phyloP scores from a whole-genome alignment of 1,140 invertebrate species.

The Ditylenchus dipsaci region DNA sequence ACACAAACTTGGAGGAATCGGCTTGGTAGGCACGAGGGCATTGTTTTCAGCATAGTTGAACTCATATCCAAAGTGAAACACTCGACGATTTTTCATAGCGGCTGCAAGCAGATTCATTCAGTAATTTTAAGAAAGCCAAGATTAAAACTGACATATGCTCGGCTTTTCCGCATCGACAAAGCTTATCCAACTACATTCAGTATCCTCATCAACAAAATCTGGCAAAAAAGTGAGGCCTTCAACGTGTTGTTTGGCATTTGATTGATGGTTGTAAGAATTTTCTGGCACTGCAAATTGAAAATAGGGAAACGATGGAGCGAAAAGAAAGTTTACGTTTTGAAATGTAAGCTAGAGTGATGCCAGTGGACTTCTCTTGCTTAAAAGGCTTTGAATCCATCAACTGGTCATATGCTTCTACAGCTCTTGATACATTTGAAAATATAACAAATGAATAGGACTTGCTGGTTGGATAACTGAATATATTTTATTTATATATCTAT shows the following conservation, averaged over 20 bases:
- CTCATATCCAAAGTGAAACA: conserved; percentile 88
- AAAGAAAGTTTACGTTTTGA: neutral
- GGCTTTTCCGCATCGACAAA: conserved; percentile 6
- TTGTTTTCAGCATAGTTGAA: conserved; percentile 84
- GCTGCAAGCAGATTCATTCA: conserved; percentile 8
- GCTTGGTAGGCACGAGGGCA: conserved; percentile 71
- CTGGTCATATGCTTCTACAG: neutral
- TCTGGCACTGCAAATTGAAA: conserved; percentile 10
- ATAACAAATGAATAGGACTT: conserved; percentile 25
- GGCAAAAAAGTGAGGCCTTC: conserved; percentile 13
- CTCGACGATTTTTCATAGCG: conserved; percentile 75
- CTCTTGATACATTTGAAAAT: conserved; percentile 18
- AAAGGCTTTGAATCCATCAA: conserved; percentile 19
- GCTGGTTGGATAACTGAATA: neutral
- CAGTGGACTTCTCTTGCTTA: neutral
- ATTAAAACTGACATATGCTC: neutral
- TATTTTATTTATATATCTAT: too few relatives aligned
- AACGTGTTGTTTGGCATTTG: neutral
- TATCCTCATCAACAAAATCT: conserved; percentile 7
- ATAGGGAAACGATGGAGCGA: neutral
- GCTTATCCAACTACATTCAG: neutral
- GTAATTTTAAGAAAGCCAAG: neutral
- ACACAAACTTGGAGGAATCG: conserved; percentile 70
- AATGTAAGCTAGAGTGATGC: conserved; percentile 8
- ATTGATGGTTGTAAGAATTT: neutral